phyloP scores from a whole-genome alignment of 1,140 invertebrate genomes.

The Mactra quadrangularis region DNA sequence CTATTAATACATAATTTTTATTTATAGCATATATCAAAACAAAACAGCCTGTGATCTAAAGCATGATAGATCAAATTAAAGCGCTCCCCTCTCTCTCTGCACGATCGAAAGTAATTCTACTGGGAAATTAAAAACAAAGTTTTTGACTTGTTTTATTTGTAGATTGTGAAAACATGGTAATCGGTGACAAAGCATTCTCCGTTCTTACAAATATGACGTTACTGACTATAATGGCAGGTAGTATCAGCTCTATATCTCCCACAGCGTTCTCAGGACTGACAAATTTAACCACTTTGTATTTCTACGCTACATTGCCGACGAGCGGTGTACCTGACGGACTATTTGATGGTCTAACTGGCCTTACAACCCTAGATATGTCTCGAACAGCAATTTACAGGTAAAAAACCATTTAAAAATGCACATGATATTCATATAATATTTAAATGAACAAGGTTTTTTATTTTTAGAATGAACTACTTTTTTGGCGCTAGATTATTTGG shows the following conservation, averaged over 20 bases:
- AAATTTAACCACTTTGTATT: not conserved
- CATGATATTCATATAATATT: not conserved
- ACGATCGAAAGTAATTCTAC: no score
- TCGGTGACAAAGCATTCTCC: slow-evolving; percentile 3
- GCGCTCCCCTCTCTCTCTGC: no score
- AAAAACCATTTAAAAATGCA: not conserved
- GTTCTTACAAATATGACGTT: slow-evolving; percentile 9
- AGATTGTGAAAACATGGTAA: slow-evolving; percentile 27
- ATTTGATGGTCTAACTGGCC: slow-evolving; percentile 12
- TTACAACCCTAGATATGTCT: slow-evolving; percentile 16
- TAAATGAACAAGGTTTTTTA: no score
- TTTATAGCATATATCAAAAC: no score
- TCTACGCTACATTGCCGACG: slow-evolving; percentile 24
- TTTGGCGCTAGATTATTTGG: no score
- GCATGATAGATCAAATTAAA: no score
- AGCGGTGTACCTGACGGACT: slow-evolving; percentile 26
- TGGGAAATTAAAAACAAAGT: no score
- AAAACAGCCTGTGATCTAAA: no score
- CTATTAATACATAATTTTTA: no score
- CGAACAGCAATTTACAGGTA: slow-evolving; percentile 25
- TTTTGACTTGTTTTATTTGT: no score
- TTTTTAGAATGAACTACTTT: no score
- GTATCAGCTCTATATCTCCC: not conserved
- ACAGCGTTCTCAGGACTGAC: slow-evolving; percentile 28
- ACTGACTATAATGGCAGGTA: slow-evolving; percentile 18